These are phyloP conservation scores for Coptodon bakossiorum DNA, from an alignment of 2,113 vertebrate genomes.

Conservation along the genomic window DNA sequence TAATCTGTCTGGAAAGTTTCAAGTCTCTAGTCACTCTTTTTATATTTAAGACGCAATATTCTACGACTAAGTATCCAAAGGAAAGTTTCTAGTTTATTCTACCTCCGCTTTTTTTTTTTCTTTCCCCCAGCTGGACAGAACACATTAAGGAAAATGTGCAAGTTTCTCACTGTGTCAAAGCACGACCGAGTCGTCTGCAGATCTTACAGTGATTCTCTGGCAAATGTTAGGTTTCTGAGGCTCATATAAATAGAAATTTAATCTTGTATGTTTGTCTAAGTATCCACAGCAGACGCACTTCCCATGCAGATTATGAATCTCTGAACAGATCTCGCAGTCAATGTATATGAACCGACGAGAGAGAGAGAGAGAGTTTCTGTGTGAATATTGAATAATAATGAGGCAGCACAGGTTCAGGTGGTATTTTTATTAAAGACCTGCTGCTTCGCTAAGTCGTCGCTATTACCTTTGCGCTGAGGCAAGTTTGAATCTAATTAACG, in stretches of 20 bases:
- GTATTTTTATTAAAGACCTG: constrained; percentile 47
- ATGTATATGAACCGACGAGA: constrained; percentile 60
- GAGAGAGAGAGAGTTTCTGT: constrained; percentile 16
- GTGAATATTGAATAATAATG: constrained; percentile 65
- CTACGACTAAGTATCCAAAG: not conserved
- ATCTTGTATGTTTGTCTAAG: constrained; percentile 78
- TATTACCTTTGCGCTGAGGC: not conserved
- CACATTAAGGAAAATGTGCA: constrained; percentile 40
- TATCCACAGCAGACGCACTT: constrained; percentile 70
- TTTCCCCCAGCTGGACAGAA: constrained; percentile 27
- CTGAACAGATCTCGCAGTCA: constrained; percentile 64
- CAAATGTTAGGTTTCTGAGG: constrained; percentile 66
- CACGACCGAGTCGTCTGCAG: constrained; percentile 23
- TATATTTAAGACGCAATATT: not conserved
- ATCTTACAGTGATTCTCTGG: constrained; percentile 57
- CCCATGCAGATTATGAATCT: constrained; percentile 71
- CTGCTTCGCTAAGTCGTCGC: not conserved
- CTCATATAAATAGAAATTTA: constrained; percentile 80
- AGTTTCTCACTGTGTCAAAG: constrained; percentile 45
- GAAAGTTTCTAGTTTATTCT: not conserved
- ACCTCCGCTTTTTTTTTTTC: not conserved
- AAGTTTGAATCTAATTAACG: constrained; percentile 1
- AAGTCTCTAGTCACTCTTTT: not conserved
- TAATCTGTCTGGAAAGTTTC: constrained; percentile 20
- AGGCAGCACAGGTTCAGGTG: constrained; percentile 39